A percentile compares a stretch with the other conserved stretches of the same genome.
Evolutionary conservation across 2,888 invertebrate genomes (phyloP).

Genomic region (Digitonthophagus gazella): DNA sequence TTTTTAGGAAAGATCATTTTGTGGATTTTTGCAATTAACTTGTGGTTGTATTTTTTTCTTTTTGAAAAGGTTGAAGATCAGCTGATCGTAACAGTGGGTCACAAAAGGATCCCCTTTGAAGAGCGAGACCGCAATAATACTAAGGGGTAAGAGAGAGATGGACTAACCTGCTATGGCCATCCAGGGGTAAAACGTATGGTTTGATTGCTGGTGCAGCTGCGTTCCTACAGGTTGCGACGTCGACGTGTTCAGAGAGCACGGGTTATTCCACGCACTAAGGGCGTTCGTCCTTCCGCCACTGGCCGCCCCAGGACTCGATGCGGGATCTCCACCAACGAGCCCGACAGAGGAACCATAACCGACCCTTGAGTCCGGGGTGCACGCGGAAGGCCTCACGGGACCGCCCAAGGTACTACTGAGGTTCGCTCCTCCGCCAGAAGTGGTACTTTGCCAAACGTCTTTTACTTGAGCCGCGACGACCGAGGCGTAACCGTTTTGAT

Average conservation of each 20-base stretch:
- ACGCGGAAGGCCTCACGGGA: constrained; percentile 80
- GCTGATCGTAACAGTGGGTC: constrained; percentile 50
- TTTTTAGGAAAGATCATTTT: no score
- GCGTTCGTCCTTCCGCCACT: constrained; percentile 59
- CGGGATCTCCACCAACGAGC: constrained; percentile 72
- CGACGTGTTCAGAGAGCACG: constrained; percentile 80
- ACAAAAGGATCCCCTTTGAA: constrained; percentile 30
- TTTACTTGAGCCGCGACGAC: constrained; percentile 67
- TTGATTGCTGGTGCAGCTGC: constrained; percentile 86
- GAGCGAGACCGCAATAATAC: neutral
- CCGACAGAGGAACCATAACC: constrained; percentile 67
- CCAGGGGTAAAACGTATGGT: constrained; percentile 96
- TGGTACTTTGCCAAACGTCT: constrained; percentile 68
- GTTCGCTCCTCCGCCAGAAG: constrained; percentile 62
- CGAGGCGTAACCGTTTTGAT: constrained; percentile 66
- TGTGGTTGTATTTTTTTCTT: no score
- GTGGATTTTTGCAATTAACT: no score
- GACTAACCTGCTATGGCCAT: constrained; percentile 97
- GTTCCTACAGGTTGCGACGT: constrained; percentile 75
- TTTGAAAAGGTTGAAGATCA: constrained; percentile 46
- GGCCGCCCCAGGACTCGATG: constrained; percentile 70
- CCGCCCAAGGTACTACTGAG: constrained; percentile 62
- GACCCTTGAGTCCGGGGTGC: constrained; percentile 83
- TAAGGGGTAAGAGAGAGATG: constrained; percentile 19
- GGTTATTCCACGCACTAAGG: constrained; percentile 81